phyloP scores from a whole-genome alignment of 2,113 vertebrate genomes.

The Verasper variegatus region DNA sequence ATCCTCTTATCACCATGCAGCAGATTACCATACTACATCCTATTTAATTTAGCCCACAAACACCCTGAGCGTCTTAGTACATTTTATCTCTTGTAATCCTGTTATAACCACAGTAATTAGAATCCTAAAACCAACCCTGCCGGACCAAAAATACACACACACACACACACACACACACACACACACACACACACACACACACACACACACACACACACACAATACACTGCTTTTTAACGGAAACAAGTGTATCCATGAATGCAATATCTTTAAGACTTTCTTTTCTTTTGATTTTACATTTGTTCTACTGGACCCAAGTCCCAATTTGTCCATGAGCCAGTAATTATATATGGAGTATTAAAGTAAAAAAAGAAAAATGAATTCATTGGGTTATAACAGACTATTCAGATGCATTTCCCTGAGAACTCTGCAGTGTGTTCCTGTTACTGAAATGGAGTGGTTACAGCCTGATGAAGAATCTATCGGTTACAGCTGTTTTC shows the following conservation, averaged over 20 bases:
- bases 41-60: slow-evolving; percentile 64
- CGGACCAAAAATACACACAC: slow-evolving; percentile 9
- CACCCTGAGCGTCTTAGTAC: slow-evolving; percentile 59
- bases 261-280: not conserved
- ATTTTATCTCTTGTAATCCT: slow-evolving; percentile 78
- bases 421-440: not conserved
- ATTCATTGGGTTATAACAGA: no score
- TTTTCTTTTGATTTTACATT: not conserved
- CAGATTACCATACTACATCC: slow-evolving; percentile 73
- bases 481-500: slow-evolving; percentile 37
- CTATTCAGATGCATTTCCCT: no score
- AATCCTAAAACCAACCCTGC: slow-evolving; percentile 43
- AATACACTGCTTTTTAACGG: not conserved
- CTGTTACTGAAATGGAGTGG: not conserved
- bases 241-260: not conserved
- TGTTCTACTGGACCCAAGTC: not conserved
- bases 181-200: no score
- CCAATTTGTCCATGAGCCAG: not conserved
- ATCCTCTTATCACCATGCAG: slow-evolving; percentile 62
- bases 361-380: not conserved
- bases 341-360: not conserved
- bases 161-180: not conserved
- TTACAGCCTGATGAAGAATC: slow-evolving; percentile 6
- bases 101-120: slow-evolving; percentile 73
- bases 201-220: not conserved